Evolutionary conservation across 1,140 invertebrate genomes (phyloP).

Genomic region (Acromyrmex echinatior): DNA sequence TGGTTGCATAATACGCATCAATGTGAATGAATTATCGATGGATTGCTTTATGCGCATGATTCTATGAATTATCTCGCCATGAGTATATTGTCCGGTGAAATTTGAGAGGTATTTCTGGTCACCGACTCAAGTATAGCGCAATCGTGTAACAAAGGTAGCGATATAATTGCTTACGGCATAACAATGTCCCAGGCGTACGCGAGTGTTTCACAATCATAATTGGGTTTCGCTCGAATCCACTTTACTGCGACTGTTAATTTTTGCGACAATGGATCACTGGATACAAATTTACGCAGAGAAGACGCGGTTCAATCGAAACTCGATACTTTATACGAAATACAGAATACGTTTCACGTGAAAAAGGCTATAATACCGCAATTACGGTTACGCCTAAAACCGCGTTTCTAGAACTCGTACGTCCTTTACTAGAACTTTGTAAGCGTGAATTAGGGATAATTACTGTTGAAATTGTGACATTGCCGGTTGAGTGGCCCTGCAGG

Average conservation of each 20-base stretch:
- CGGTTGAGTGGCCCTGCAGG: constrained; percentile 52
- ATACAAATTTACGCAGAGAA: background rate
- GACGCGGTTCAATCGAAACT: background rate
- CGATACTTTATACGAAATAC: background rate
- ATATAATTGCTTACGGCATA: constrained; percentile 4
- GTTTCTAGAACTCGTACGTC: constrained; percentile 6
- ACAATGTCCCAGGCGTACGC: background rate
- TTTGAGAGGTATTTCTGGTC: constrained; percentile 35
- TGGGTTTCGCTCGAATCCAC: background rate
- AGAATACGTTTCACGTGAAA: background rate
- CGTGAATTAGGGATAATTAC: constrained; percentile 57
- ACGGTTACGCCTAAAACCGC: constrained; percentile 5
- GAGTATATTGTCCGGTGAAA: constrained; percentile 8
- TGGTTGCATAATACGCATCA: constrained; percentile 4
- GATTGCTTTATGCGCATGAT: constrained; percentile 3
- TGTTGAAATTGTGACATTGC: constrained; percentile 55
- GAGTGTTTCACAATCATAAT: background rate
- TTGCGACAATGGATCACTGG: background rate
- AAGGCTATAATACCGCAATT: constrained; percentile 40
- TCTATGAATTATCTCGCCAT: constrained; percentile 30
- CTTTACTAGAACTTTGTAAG: constrained; percentile 43
- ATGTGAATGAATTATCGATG: constrained; percentile 16
- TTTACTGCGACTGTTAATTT: background rate
- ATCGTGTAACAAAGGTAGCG: background rate
- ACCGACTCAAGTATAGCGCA: background rate